Evolutionary conservation across 2,888 invertebrate genomes (phyloP), one percentile per base, ranked within the genome.

Genomic region (Stenolophus ochropezus): DNA sequence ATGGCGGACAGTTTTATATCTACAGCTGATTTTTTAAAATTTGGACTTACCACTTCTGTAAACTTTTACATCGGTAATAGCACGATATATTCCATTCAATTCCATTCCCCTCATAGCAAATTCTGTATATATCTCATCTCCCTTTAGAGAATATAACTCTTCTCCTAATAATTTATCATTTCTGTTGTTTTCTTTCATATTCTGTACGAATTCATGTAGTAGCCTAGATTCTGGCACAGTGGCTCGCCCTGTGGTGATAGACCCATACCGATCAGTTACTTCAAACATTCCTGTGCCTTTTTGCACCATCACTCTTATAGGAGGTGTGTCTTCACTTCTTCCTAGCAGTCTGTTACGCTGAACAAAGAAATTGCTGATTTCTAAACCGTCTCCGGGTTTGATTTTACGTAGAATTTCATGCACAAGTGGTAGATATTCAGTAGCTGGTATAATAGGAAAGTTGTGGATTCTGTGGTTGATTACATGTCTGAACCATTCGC

Each of bases 211-310:
- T 20, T 79, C 4, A 82, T 85, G 18, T 89, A 74, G 42, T 82
- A 85, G 79, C 88, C 87, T 21, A 89, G 86, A 2, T 84, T 82
- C 75, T 87, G 88, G 84, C 86, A 89, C 0, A 27, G 11, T n/a
- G 1, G 18, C 33, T 42, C 80, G 76, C 6, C 87, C 96, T 0
- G 94, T 94, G 0, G 94, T 94, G 23, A 96, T 92, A 0, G 94
- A 91, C 0, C 92, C 92, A 2, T 93, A 93, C 1, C 93, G 92
- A 4, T 87, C 87, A 5, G 87, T 84, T 51, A 89, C 85, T 85
- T 89, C 89, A 83, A 90, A 90, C 56, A 87, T 86, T 2, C 89
- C 89, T 83, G 87, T 89, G 20, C 89, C 89, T 79, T 87, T 88
- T 82, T 89, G 89, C 0, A 89, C 86, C 88, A 89, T 88, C 2